Conservation (phyloP, 2,888 invertebrate species). For the Kryphioiulus occultus region DNA sequence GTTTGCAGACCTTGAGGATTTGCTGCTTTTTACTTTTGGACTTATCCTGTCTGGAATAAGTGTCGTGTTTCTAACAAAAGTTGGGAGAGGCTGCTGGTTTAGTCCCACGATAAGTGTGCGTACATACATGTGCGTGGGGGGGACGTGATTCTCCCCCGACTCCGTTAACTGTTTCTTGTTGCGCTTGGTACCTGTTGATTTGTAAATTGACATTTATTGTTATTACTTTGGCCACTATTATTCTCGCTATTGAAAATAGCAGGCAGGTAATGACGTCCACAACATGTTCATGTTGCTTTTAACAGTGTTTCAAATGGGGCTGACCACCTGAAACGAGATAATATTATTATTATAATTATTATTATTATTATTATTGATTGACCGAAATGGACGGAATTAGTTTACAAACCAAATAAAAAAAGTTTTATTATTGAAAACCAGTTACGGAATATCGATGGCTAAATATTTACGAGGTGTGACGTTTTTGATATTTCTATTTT, state of each 20-base stretch:
- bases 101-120: conserved; percentile 15
- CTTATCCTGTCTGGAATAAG: background rate
- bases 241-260: conserved; percentile 34
- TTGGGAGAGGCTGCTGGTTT: conserved; percentile 18
- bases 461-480: conserved; percentile 36
- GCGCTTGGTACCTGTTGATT: conserved; percentile 39
- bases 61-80: background rate
- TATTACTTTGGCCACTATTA: conserved; percentile 36
- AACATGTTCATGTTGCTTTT: conserved; percentile 40
- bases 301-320: conserved; percentile 13
- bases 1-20: background rate
- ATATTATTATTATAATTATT: conserved; percentile 22
- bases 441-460: conserved; percentile 14
- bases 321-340: conserved; percentile 20
- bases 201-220: conserved; percentile 40
- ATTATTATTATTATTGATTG: background rate
- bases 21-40: background rate
- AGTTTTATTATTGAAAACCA: conserved; percentile 24
- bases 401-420: conserved; percentile 32
- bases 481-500: conserved; percentile 40
- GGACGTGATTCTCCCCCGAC: background rate
- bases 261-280: conserved; percentile 32
- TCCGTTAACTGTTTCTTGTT: conserved; percentile 37
- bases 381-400: conserved; percentile 21
- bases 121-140: background rate